Conservation (phyloP, 2,113 vertebrate species). For the Pseudorectes ferrugineus region DNA sequence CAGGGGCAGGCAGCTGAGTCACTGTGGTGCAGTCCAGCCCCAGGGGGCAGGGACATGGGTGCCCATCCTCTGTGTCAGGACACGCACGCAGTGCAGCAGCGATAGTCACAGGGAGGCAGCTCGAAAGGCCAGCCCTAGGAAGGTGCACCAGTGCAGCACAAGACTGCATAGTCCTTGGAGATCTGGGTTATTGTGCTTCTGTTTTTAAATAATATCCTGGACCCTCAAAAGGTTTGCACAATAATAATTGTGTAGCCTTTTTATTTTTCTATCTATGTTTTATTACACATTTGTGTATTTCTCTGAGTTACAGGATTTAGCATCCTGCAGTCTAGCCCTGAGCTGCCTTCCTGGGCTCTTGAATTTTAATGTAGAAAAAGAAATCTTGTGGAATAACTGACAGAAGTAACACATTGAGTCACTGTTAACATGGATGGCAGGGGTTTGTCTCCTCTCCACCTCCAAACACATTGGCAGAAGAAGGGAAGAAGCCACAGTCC, state of each 20-base stretch:
- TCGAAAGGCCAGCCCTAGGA: background rate
- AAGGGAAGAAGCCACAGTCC: background rate
- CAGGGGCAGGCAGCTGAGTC: background rate
- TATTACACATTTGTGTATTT: background rate
- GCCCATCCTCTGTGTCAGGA: background rate
- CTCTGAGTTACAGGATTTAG: background rate
- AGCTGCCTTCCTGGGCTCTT: background rate
- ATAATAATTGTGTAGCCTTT: background rate
- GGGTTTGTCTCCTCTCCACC: background rate
- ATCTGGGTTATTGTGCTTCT: background rate
- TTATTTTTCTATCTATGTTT: background rate
- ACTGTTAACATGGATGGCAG: background rate
- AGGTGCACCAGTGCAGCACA: background rate
- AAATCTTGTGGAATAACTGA: background rate
- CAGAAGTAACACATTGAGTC: conserved; percentile 49
- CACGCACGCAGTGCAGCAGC: accelerated
- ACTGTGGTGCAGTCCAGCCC: background rate
- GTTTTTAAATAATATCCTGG: background rate
- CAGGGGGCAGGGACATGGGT: background rate
- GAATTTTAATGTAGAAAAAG: conserved; percentile 46
- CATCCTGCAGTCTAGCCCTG: background rate
- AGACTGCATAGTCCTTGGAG: background rate
- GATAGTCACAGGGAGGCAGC: accelerated
- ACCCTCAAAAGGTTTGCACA: background rate
- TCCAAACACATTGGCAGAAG: background rate